Base-by-base conservation (phyloP, 2,797 vertebrate genomes). In the Luscinia megarhynchos region DNA sequence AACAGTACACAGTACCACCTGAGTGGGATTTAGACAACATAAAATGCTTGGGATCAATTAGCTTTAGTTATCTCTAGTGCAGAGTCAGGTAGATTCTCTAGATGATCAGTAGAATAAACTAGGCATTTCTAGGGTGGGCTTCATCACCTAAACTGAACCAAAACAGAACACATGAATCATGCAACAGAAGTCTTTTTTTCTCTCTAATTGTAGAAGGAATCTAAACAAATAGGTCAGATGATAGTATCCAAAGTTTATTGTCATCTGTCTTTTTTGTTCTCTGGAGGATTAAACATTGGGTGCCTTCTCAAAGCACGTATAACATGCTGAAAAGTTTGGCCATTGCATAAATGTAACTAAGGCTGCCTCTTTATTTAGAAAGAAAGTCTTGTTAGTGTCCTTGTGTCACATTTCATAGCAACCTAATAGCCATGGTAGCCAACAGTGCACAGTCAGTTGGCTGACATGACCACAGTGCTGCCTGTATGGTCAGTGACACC, bases 401-500 rank as follows among this genome's bases (percentile, higher is more conserved):
- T 66, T 84, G 21, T 66, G 46, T 40, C 50, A 64, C 9, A 36
- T 81, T 95, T 81, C 12, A 12, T 58, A 86, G 32, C 12, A 43
- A 8, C 12, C 7, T 67, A 36, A 69, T 23, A 61, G 16, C 9
- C 34, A 38, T 43, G 53, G 36, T 78, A 86, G 59, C 41, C 8
- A 40, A 12, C 18, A 74, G 36, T 41, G 54, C 45, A n/a, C 54
- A 81, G 38, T 63, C n/a, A 32, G 19, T 57, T 57, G 29, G 20
- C 32, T 77, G 64, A 63, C 48, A 73, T 12, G 16, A 20, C 17
- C 74, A 8, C 46, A 77, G 24, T 11, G 26, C 66, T 34, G 20
- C 3, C 32, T 54, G 19, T 19, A 68, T 34, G 48, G 26, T 46
- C n/a, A 54, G 29, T 40, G 48, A n/a, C 0, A 0, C 8, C 5